phyloP scores from a whole-genome alignment of 1,140 invertebrate genomes.

The Drosophila baimaii region DNA sequence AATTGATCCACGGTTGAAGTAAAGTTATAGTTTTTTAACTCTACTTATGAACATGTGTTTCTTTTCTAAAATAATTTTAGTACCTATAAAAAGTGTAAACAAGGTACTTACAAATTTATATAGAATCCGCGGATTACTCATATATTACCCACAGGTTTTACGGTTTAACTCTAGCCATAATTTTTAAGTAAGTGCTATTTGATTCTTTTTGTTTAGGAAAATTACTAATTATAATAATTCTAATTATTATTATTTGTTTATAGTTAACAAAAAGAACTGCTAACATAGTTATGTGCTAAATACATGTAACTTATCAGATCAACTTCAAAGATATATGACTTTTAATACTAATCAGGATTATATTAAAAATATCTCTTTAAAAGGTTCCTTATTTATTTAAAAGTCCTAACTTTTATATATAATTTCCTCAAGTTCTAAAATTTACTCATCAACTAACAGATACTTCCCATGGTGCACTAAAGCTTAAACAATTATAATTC shows the following conservation, averaged over 20 bases:
- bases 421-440: not conserved
- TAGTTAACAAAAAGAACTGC: no score
- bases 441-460: not conserved
- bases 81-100: not conserved
- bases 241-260: no score
- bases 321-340: no score
- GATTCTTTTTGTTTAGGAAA: not conserved
- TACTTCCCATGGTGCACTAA: not conserved
- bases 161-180: not conserved
- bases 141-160: not conserved
- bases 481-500: conserved; percentile 42
- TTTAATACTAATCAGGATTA: no score
- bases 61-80: not conserved
- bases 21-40: not conserved
- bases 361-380: no score
- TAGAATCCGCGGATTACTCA: not conserved
- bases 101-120: not conserved
- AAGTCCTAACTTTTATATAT: no score
- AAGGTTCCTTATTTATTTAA: no score
- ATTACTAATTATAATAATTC: not conserved
- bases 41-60: conserved; percentile 2
- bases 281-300: no score
- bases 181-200: not conserved
- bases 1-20: not conserved
- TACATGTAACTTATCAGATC: no score